Evolutionary conservation across 2,888 invertebrate species (phyloP), one percentile per base, ranked within the genome.

Genomic region (Pedicia rivosa): DNA sequence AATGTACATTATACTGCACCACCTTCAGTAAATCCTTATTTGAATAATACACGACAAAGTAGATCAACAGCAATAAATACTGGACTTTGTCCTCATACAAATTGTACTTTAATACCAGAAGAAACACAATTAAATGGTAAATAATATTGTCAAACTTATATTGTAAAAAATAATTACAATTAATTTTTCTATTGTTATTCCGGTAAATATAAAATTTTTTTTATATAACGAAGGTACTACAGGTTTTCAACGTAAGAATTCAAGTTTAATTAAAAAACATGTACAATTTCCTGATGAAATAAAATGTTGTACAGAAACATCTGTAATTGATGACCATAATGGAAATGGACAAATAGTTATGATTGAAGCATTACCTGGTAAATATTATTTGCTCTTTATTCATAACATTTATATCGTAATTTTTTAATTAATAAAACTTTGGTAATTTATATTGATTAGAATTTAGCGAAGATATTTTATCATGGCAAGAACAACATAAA

Each of bases 261-360:
- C 50, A 31, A 63, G 65, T 2, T 63, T 68, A 30, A 63, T 62
- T 14, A 59, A 74, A 51, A 78, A 78, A 47, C 77, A 77, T 46
- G 78, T 78, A 1, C 76, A 78, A 51, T 79, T 78, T 49, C 74
- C 74, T 0, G 76, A 75, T 36, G 66, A 66, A 40, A 59, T 62
- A 29, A 65, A 63, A 48, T 63, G 63, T 47, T 40, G 37, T 13
- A 35, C 38, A 14, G 40, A 42, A 16, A 25, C 25, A 9, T 34
- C 34, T 10, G 15, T 25, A 16, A 5, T 32, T 9, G 34, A 15
- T 16, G 35, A 35, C 12, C 35, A 12, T 2, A 35, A 35, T n/a
- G n/a, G n/a, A n/a, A n/a, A n/a, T n/a, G n/a, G n/a, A n/a, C n/a
- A n/a, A n/a, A n/a, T n/a, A n/a, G n/a, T n/a, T n/a, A n/a, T n/a